Evolutionary conservation across 2,113 vertebrate genomes (phyloP), one percentile per base, ranked within the genome.

Genomic region (Rousettus leschenaultii): DNA sequence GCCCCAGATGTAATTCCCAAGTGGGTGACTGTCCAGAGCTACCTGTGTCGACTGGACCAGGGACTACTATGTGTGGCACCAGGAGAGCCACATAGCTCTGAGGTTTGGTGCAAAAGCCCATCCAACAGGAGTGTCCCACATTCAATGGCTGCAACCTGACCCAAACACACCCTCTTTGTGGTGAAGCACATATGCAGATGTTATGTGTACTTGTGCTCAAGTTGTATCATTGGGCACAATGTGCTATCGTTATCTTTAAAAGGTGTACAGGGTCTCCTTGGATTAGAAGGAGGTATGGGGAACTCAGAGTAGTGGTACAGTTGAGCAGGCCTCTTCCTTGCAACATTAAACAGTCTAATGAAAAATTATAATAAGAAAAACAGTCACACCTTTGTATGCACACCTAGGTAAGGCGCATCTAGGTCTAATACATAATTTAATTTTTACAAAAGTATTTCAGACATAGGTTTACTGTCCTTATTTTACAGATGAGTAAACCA

Each of bases 401-500:
- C 48, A 59, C n/a, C 59, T 38, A n/a, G 22, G 15, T 15, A 77
- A 91, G 40, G 51, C 35, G 38, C 3, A 4, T 30, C n/a, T 73
- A 51, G 21, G 5, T 66, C 8, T 84, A 80, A 18, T 19, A 51
- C 1, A 22, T 6, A 21, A 91, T 63, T 85, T 94, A n/a, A 57
- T 30, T 88, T 86, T 78, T 19, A 82, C 2, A 84, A 48, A 59
- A 93, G 30, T 21, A 63, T 53, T 57, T 84, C 43, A 85, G 33
- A 84, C 7, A 11, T 33, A 57, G 15, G 38, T 86, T 19, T 57
- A 83, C 35, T 73, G 13, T 19, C 6, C 40, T 63, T 26, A 80
- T 70, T 91, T 84, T 83, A 68, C 16, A 96, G 24, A 40, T 53
- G n/a, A n/a, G 9, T 83, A 55, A 82, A 45, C 10, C 0, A 38